Conservation (phyloP, 2,888 invertebrate species). For the Gnatocerus cornutus region DNA sequence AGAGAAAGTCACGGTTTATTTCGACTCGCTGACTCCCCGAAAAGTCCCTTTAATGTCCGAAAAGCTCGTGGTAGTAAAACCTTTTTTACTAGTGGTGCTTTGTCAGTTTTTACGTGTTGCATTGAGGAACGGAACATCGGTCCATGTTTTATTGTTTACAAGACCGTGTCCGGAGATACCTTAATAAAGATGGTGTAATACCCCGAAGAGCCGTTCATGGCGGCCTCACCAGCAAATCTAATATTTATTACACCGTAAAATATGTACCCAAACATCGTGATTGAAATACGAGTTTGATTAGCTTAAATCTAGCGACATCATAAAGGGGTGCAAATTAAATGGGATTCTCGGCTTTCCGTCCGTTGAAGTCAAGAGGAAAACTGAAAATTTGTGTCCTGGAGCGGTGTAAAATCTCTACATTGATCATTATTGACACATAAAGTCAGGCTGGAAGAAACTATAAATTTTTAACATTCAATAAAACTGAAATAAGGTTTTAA, state of each 20-base stretch:
- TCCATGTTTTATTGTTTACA: slow-evolving; percentile 36
- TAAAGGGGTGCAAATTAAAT: slow-evolving; percentile 35
- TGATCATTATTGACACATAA: slow-evolving; percentile 33
- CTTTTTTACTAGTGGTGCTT: slow-evolving; percentile 18
- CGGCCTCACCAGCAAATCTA: slow-evolving; percentile 13
- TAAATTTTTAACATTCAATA: slow-evolving; percentile 49
- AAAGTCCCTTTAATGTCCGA: slow-evolving; percentile 10
- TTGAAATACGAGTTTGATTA: slow-evolving; percentile 42
- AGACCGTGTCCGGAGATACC: slow-evolving; percentile 14
- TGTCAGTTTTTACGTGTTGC: slow-evolving; percentile 48
- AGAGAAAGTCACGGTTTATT: not conserved
- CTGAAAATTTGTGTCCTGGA: slow-evolving; percentile 2
- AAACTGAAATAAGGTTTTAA: slow-evolving; percentile 44
- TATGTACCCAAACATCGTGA: slow-evolving; percentile 43
- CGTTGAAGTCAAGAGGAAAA: slow-evolving; percentile 7
- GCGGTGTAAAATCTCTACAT: slow-evolving; percentile 16
- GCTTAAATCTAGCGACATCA: slow-evolving; percentile 19
- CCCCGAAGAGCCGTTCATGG: slow-evolving; percentile 15
- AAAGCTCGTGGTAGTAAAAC: slow-evolving; percentile 27
- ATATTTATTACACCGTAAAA: slow-evolving; percentile 48
- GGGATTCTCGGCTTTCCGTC: not conserved
- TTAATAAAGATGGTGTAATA: slow-evolving; percentile 38
- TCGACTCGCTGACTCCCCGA: not conserved
- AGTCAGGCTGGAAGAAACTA: slow-evolving; percentile 34
- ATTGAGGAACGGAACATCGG: slow-evolving; percentile 25